Conservation (phyloP, 2,113 vertebrate species). For the Otolemur garnettii region DNA sequence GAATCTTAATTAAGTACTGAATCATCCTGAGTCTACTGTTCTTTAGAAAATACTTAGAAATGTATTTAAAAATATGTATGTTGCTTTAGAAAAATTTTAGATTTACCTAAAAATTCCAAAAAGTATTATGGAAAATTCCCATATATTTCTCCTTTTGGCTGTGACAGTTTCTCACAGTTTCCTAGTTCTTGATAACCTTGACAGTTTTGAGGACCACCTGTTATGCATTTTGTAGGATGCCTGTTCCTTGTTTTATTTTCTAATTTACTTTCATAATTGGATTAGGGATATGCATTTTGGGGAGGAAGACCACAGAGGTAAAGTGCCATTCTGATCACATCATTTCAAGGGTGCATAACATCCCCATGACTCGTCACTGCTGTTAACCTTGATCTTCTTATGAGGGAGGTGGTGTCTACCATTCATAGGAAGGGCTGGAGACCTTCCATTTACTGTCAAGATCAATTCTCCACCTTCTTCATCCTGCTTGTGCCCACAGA, state of each 20-base stretch:
- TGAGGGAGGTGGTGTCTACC: neutral
- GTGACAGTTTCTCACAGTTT: neutral
- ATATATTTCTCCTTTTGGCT: neutral
- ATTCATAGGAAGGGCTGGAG: neutral
- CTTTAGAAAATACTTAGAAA: no score
- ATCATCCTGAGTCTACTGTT: no score
- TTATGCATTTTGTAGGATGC: neutral
- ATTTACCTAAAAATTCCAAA: neutral
- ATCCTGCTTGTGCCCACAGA: neutral
- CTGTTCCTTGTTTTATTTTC: neutral
- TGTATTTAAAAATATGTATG: neutral
- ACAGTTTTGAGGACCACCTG: no score
- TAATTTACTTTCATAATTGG: no score
- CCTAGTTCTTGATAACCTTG: rapidly evolving
- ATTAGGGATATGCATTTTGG: no score
- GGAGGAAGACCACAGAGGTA: neutral
- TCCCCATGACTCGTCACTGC: neutral
- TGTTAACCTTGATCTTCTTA: neutral
- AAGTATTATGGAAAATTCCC: neutral
- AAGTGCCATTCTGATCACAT: rapidly evolving
- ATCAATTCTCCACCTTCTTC: rapidly evolving
- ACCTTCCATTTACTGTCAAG: neutral
- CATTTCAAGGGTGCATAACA: no score
- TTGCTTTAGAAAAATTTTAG: neutral
- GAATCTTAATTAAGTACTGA: neutral